These are phyloP conservation scores for Amiota minor DNA, from an alignment of 2,888 invertebrate genomes.

Conservation along the genomic window DNA sequence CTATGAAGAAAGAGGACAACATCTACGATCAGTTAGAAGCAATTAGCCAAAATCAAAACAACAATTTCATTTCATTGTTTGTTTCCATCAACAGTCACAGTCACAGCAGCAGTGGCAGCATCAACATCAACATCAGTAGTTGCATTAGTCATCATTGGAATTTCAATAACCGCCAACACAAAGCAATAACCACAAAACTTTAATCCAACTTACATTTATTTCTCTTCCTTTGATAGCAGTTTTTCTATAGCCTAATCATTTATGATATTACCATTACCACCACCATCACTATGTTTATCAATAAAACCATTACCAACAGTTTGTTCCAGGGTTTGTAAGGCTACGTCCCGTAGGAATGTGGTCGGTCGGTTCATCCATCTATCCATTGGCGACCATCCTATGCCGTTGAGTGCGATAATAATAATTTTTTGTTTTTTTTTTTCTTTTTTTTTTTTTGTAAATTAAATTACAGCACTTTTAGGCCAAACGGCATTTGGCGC, in stretches of 20 bases:
- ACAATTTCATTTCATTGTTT: slow-evolving; percentile 60
- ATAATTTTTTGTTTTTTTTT: slow-evolving; percentile 24
- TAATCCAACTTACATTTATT: slow-evolving; percentile 1
- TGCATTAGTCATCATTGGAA: slow-evolving; percentile 27
- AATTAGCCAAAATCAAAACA: slow-evolving; percentile 66
- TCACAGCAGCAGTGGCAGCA: slow-evolving; percentile 25
- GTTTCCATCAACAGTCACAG: slow-evolving; percentile 17
- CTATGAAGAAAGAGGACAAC: background rate
- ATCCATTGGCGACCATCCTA: too few species aligned
- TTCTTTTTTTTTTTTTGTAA: slow-evolving; percentile 53
- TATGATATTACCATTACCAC: slow-evolving; percentile 34
- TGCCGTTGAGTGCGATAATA: slow-evolving; percentile 24
- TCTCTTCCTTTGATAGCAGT: slow-evolving; percentile 38
- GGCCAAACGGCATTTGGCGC: background rate
- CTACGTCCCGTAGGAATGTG: too few species aligned
- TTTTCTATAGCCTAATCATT: slow-evolving; percentile 39
- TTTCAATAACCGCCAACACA: slow-evolving; percentile 24
- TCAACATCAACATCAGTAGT: slow-evolving; percentile 40
- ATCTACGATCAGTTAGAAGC: slow-evolving; percentile 38
- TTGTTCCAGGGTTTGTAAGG: too few species aligned
- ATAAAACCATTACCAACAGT: background rate
- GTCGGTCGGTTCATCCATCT: too few species aligned
- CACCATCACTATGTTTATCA: slow-evolving; percentile 24
- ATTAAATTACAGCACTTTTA: slow-evolving; percentile 61
- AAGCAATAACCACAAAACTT: background rate